phyloP scores from a whole-genome alignment of 2,113 vertebrate genomes.

The Tetrao urogallus region DNA sequence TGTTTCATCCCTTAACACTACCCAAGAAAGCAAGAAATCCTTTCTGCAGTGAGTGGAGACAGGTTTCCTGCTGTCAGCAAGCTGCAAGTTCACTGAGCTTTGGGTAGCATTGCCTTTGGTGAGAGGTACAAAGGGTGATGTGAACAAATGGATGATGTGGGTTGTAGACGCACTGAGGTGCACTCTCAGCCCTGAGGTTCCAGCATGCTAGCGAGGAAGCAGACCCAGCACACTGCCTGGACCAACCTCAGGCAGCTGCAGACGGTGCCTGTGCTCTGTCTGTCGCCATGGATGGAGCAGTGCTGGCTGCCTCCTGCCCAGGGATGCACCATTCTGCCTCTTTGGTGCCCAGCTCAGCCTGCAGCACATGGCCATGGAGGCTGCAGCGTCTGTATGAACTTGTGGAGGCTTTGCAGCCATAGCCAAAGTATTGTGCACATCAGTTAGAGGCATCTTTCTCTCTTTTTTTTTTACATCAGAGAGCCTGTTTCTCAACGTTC shows the following conservation, averaged over 20 bases:
- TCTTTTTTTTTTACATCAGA: background rate
- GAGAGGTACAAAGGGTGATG: background rate
- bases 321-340: background rate
- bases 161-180: fast-evolving
- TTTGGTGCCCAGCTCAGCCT: fast-evolving
- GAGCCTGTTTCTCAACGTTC: conserved; percentile 31
- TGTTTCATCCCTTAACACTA: fast-evolving
- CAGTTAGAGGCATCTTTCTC: background rate
- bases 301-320: background rate
- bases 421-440: background rate
- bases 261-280: background rate
- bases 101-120: background rate
- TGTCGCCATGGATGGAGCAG: fast-evolving
- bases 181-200: fast-evolving
- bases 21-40: background rate
- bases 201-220: fast-evolving
- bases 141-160: fast-evolving
- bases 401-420: background rate
- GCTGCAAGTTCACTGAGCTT: fast-evolving
- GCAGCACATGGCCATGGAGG: fast-evolving
- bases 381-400: background rate
- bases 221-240: background rate
- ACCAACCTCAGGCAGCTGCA: background rate
- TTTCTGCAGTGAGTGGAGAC: background rate
- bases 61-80: background rate